A percentile compares a stretch with the other conserved stretches of the same genome.
Evolutionary conservation across 2,113 vertebrate species (phyloP).

Genomic region (Fregata magnificens): DNA sequence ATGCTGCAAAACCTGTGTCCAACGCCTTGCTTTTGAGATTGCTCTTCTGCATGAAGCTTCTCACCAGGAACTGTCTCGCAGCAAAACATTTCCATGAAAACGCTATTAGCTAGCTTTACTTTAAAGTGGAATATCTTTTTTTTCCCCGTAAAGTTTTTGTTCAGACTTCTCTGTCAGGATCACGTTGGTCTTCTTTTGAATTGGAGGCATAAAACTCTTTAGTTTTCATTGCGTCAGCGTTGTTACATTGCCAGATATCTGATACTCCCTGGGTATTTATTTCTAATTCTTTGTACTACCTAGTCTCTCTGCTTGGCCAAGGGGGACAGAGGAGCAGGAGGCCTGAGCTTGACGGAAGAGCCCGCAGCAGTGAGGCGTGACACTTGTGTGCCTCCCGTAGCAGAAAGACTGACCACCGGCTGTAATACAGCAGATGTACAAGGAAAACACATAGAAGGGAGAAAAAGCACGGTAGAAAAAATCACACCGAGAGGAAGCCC

Average conservation of each 20-base stretch:
- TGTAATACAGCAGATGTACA: neutral
- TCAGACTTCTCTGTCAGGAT: neutral
- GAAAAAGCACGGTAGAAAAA: rapidly evolving
- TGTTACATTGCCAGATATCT: neutral
- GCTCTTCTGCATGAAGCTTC: neutral
- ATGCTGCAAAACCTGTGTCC: neutral
- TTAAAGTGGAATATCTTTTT: neutral
- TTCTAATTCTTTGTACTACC: neutral
- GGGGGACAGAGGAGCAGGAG: neutral
- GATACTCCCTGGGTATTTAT: neutral
- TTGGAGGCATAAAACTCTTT: neutral
- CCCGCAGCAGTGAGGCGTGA: neutral
- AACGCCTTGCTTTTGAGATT: neutral
- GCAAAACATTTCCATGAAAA: neutral
- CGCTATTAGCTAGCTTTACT: neutral
- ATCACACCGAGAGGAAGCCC: neutral
- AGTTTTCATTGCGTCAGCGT: neutral
- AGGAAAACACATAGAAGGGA: neutral
- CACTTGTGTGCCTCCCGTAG: neutral
- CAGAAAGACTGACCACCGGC: no score
- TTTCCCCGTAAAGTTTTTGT: neutral
- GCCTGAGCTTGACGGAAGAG: neutral
- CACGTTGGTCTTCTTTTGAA: neutral
- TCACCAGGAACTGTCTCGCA: neutral
- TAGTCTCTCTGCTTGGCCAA: neutral